phyloP scores from a whole-genome alignment of 2,797 vertebrate species.

The Channa striata region DNA sequence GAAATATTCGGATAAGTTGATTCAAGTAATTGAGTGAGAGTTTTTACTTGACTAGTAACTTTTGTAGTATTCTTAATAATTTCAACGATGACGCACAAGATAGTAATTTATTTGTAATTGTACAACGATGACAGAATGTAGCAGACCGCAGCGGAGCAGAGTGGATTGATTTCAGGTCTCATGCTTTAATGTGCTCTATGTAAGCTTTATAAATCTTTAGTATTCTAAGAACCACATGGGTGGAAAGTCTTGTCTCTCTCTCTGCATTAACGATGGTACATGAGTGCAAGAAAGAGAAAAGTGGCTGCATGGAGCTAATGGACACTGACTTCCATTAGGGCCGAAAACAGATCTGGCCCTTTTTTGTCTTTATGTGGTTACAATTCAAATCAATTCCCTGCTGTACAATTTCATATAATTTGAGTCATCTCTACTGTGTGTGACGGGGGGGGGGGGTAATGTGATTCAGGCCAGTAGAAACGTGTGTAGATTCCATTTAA shows the following conservation, averaged over 20 bases:
- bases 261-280: conserved; percentile 10
- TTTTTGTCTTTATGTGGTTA: conserved; percentile 4
- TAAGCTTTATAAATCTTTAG: conserved; percentile 51
- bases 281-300: conserved; percentile 4
- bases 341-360: not conserved
- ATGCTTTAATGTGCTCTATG: conserved; percentile 30
- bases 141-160: too few relatives aligned
- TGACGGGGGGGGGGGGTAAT: not conserved
- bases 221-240: conserved; percentile 10
- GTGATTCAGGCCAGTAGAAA: not conserved
- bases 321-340: conserved; percentile 16
- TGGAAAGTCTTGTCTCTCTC: not conserved
- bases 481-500: conserved; percentile 1
- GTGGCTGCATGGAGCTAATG: conserved; percentile 20
- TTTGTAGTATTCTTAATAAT: too few relatives aligned
- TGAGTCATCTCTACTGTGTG: not conserved
- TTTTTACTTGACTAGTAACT: too few relatives aligned
- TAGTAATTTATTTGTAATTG: too few relatives aligned
- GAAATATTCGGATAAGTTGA: too few relatives aligned
- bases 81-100: too few relatives aligned
- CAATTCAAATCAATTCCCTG: conserved; percentile 8
- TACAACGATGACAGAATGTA: too few relatives aligned
- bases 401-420: not conserved
- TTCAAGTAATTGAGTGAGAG: too few relatives aligned
- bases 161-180: too few relatives aligned